phyloP scores from a whole-genome alignment of 2,888 invertebrate species.

The Macrophya annulata region DNA sequence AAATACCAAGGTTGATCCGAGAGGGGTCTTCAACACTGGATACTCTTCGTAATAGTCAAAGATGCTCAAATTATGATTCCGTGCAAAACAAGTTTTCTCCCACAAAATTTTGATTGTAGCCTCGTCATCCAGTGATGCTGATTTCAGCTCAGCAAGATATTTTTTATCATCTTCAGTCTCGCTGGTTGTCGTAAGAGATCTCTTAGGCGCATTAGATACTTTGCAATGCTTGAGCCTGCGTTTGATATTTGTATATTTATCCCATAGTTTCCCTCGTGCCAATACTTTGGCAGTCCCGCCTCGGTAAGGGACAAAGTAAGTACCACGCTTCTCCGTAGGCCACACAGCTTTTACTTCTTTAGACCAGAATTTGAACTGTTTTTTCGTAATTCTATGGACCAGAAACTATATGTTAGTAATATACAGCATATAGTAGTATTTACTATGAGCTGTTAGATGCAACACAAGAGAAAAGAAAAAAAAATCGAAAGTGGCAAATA shows the following conservation, averaged over 20 bases:
- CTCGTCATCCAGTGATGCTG: slow-evolving; percentile 44
- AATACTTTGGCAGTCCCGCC: background rate
- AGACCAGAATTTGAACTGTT: slow-evolving; percentile 48
- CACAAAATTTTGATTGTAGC: slow-evolving; percentile 47
- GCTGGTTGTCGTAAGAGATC: background rate
- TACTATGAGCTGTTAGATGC: background rate
- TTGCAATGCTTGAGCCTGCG: slow-evolving; percentile 28
- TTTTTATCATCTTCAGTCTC: background rate
- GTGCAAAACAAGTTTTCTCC: slow-evolving; percentile 26
- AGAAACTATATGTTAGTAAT: slow-evolving; percentile 9
- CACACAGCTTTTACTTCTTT: slow-evolving; percentile 35
- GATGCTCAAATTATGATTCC: slow-evolving; percentile 30
- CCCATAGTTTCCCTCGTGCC: slow-evolving; percentile 36
- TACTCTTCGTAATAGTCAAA: slow-evolving; percentile 46
- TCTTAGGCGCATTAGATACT: background rate
- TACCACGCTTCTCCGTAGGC: slow-evolving; percentile 6
- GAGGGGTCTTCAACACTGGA: slow-evolving; percentile 42
- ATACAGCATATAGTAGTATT: background rate
- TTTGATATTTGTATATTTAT: slow-evolving; percentile 33
- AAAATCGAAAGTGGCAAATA: background rate
- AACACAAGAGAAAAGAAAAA: background rate
- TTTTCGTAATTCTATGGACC: slow-evolving; percentile 23
- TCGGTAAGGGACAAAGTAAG: slow-evolving; percentile 40
- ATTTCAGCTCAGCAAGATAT: slow-evolving; percentile 35
- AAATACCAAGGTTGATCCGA: slow-evolving; percentile 55